Evolutionary conservation across 2,113 vertebrate species (phyloP), one percentile per base, ranked within the genome.

Genomic region (Galemys pyrenaicus): DNA sequence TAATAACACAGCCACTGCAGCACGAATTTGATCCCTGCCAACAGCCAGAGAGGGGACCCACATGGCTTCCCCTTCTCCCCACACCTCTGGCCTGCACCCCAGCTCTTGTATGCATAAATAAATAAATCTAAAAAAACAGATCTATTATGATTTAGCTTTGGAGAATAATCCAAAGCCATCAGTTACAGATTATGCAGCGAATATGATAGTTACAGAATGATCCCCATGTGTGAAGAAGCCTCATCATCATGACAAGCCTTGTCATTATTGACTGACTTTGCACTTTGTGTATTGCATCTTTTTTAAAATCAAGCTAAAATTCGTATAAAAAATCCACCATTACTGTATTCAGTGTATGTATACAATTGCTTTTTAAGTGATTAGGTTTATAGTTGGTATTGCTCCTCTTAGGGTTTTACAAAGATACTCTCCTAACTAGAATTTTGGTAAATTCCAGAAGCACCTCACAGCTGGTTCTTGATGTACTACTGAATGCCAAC

Each of bases 391-490:
- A 93, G 93, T 89, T 87, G 91, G 20, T 83, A 95, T 97, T 68
- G 11, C 62, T 96, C 79, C 41, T 65, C 80, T 94, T 97, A 91
- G 56, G 94, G 56, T 67, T 92, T 95, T 94, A 17, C 71, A 95
- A 85, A 96, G 44, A 65, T 80, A 92, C 64, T 94, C 80, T 94
- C 54, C 97, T 97, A 96, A 96, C 97, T 97, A 97, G 98, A 97
- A 95, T 96, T 97, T 97, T 85, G 94, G 62, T 96, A 95, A 96
- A 97, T 97, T 94, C 95, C 80, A 87, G 92, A 95, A 0, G 51
- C 92, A 94, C 71, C 37, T 94, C 44, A 68, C n/a, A 51, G 82
- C 93, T 96, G 95, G 74, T 78, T 51, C 92, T 94, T 97, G 71
- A 77, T 89, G 15, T 89, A 16, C 92, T 46, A 74, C 71, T 93